Conservation (phyloP, 92 coral and sea anemone species). For the Actinernus sp. region DNA sequence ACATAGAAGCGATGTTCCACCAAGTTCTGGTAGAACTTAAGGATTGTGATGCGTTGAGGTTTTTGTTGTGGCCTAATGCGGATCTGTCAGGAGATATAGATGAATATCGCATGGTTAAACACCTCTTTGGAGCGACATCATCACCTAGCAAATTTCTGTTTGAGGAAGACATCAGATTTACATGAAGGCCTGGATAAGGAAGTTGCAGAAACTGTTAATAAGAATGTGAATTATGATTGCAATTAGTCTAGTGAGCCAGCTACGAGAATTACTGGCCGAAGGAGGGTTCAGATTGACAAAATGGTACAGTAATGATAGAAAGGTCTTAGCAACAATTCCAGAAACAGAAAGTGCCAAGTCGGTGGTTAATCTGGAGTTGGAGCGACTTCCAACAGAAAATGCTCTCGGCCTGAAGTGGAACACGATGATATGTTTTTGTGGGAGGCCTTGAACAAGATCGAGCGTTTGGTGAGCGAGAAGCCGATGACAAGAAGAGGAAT, state of each 20-base stretch:
- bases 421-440: too few relatives aligned
- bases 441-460: too few relatives aligned
- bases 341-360: too few relatives aligned
- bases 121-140: constrained; percentile 63
- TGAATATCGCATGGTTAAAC: constrained; percentile 57
- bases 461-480: too few relatives aligned
- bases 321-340: too few relatives aligned
- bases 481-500: too few relatives aligned
- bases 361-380: too few relatives aligned
- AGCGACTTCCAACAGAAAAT: constrained; percentile 24
- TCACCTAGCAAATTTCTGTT: constrained; percentile 57
- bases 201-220: constrained; percentile 24
- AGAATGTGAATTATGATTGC: constrained; percentile 29
- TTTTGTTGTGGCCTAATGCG: constrained; percentile 60
- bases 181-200: too few relatives aligned
- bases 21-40: too few relatives aligned
- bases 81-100: constrained; percentile 28
- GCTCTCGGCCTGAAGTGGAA: constrained; percentile 55
- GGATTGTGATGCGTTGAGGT: too few relatives aligned
- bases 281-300: too few relatives aligned
- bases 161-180: constrained; percentile 34
- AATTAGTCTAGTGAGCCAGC: constrained; percentile 10
- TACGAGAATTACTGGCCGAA: constrained; percentile 53
- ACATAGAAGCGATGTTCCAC: too few relatives aligned
- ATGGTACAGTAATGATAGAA: constrained; percentile 60